Evolutionary conservation across 2,113 vertebrate genomes (phyloP).

Genomic region (Siphamia tubifer): DNA sequence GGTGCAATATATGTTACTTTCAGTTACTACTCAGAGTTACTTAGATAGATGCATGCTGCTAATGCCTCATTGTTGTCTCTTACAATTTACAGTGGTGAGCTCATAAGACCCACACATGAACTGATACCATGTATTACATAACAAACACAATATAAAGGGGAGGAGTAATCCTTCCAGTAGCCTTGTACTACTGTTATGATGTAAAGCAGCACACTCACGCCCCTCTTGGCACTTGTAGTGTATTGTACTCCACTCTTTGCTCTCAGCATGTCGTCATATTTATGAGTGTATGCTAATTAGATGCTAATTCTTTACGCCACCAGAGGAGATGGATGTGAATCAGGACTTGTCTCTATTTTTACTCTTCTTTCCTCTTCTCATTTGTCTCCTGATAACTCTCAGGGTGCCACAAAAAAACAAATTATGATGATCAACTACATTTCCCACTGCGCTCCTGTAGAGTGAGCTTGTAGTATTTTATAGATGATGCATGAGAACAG

Average conservation of each 20-base stretch:
- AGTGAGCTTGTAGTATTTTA: constrained; percentile 17
- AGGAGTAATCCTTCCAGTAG: neutral
- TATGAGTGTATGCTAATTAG: constrained; percentile 45
- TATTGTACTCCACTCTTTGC: neutral
- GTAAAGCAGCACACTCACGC: neutral
- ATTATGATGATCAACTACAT: constrained; percentile 39
- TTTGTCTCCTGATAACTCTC: constrained; percentile 20
- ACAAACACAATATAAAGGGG: neutral
- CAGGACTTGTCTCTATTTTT: constrained; percentile 45
- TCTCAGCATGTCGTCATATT: constrained; percentile 33
- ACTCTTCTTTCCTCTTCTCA: constrained; percentile 15
- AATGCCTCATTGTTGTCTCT: too few relatives aligned
- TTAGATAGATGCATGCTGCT: too few relatives aligned
- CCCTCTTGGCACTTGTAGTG: neutral
- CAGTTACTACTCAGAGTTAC: too few relatives aligned
- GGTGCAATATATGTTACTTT: too few relatives aligned
- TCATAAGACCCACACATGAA: neutral
- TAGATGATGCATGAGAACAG: constrained; percentile 19
- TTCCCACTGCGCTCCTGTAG: constrained; percentile 21
- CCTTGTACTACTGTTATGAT: constrained; percentile 8
- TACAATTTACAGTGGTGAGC: neutral
- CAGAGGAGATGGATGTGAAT: constrained; percentile 43
- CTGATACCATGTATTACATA: constrained; percentile 22
- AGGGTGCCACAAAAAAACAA: constrained; percentile 43
- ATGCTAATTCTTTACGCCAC: constrained; percentile 30